phyloP scores from a whole-genome alignment of 1,140 invertebrate genomes.

The Drosophila virilis region DNA sequence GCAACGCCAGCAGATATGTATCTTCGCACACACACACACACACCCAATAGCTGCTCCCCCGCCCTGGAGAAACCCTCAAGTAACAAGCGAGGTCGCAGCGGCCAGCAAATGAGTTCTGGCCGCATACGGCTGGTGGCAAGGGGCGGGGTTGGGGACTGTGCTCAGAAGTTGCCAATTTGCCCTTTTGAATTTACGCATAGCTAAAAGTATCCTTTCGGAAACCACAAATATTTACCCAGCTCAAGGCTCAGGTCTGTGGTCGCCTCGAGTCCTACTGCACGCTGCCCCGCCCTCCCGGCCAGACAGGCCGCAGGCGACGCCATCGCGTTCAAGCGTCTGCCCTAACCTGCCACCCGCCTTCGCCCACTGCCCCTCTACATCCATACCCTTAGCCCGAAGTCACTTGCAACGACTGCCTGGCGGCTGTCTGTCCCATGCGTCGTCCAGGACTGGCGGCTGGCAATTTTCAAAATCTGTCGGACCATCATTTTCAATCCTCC shows the following conservation, averaged over 20 bases:
- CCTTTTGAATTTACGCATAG: constrained; percentile 83
- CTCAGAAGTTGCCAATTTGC: constrained; percentile 80
- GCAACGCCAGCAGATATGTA: constrained; percentile 74
- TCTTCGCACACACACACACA: constrained; percentile 54
- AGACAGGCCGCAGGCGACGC: constrained; percentile 20
- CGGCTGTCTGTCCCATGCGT: constrained; percentile 41
- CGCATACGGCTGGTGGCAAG: not conserved
- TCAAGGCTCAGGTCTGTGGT: constrained; percentile 82
- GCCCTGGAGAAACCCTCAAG: not conserved
- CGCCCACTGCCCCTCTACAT: not conserved
- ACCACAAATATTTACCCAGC: constrained; percentile 83
- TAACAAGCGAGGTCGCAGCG: constrained; percentile 14
- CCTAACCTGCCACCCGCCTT: constrained; percentile 4
- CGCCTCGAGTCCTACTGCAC: constrained; percentile 50
- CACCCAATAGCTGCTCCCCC: constrained; percentile 6
- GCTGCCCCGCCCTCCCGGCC: not conserved
- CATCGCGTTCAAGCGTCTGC: constrained; percentile 30
- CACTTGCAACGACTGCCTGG: constrained; percentile 44
- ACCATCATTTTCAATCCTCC: constrained; percentile 78
- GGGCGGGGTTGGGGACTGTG: constrained; percentile 1
- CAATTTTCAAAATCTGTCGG: constrained; percentile 80
- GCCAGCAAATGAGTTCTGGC: constrained; percentile 43
- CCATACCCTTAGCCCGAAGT: constrained; percentile 8
- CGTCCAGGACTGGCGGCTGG: constrained; percentile 33
- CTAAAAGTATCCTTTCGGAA: constrained; percentile 81